Evolutionary conservation across 2,797 vertebrate species (phyloP), one percentile per base, ranked within the genome.

Genomic region (Clarias pachynema): DNA sequence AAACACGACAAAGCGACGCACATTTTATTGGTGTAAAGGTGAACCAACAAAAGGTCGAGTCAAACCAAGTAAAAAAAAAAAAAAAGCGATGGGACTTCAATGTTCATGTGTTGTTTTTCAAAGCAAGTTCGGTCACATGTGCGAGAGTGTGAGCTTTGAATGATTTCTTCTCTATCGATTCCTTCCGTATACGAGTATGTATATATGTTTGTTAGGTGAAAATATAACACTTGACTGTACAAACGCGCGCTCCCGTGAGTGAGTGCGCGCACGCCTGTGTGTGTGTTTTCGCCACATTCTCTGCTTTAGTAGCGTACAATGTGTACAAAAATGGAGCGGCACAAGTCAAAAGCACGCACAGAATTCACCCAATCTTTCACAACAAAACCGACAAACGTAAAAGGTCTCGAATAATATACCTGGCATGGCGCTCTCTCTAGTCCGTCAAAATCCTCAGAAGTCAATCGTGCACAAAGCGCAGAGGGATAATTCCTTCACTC

Each of bases 351-450:
- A 80, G 57, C 74, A 62, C 68, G 49, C 22, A 79, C 14, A 37
- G 29, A 79, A n/a, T 29, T 49, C n/a, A 63, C 0, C 31, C 73
- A 34, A 40, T 20, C 4, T 4, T 5, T 81, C 16, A 34, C n/a
- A 22, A 57, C 16, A 4, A 26, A 26, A 49, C 6, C 2, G 57
- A 34, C 3, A 78, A 68, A 37, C 10, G 44, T 5, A 72, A 85
- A 60, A 26, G 56, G 15, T 1, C 34, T 34, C 31, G 44, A 26
- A 80, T 37, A 9, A 56, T 15, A 22, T 94, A 95, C 95, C 95
- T 95, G 95, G 95, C 95, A 96, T 96, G 14, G 89, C 91, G 89
- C 73, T 85, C 81, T 78, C 77, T 63, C 68, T 86, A 44, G 77
- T 88, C 31, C 78, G 34, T 90, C 80, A 83, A 91, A 86, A 89